Evolutionary conservation across 2,797 vertebrate species (phyloP).

Genomic region (Distichodus sexfasciatus): DNA sequence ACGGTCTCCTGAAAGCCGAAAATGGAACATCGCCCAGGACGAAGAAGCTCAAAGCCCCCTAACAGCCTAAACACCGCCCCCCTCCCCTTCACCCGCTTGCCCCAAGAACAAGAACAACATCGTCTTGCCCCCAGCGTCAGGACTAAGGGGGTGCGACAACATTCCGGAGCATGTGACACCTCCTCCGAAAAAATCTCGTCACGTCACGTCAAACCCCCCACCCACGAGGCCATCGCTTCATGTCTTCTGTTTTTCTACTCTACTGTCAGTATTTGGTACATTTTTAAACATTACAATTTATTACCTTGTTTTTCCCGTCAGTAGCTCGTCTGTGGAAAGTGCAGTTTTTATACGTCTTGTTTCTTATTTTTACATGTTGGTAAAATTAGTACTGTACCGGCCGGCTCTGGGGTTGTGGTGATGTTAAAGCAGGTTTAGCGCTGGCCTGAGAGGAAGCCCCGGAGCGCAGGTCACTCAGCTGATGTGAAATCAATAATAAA

Average conservation of each 20-base stretch:
- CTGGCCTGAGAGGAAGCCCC: constrained; percentile 54
- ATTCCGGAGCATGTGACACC: constrained; percentile 37
- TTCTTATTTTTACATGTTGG: constrained; percentile 32
- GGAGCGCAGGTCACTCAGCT: constrained; percentile 27
- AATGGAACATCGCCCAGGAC: constrained; percentile 89
- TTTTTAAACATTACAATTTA: background rate
- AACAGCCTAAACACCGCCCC: constrained; percentile 76
- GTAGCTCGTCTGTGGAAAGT: too few species aligned
- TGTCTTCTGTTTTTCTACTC: constrained; percentile 19
- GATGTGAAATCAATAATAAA: constrained; percentile 5
- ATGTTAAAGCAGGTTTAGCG: constrained; percentile 43
- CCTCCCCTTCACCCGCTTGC: constrained; percentile 54
- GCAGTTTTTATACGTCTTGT: constrained; percentile 37
- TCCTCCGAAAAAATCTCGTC: background rate
- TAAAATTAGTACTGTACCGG: constrained; percentile 30
- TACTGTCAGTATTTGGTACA: constrained; percentile 39
- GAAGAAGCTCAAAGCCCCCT: constrained; percentile 93
- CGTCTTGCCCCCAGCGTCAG: constrained; percentile 50
- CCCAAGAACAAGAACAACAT: constrained; percentile 50
- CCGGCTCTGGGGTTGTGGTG: constrained; percentile 18
- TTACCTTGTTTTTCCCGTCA: background rate
- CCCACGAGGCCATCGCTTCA: constrained; percentile 4
- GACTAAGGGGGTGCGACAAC: constrained; percentile 11
- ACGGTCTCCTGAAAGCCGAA: constrained; percentile 89
- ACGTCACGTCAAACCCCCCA: background rate